Evolutionary conservation across 2,797 vertebrate species (phyloP).

Genomic region (Halcyon badia): DNA sequence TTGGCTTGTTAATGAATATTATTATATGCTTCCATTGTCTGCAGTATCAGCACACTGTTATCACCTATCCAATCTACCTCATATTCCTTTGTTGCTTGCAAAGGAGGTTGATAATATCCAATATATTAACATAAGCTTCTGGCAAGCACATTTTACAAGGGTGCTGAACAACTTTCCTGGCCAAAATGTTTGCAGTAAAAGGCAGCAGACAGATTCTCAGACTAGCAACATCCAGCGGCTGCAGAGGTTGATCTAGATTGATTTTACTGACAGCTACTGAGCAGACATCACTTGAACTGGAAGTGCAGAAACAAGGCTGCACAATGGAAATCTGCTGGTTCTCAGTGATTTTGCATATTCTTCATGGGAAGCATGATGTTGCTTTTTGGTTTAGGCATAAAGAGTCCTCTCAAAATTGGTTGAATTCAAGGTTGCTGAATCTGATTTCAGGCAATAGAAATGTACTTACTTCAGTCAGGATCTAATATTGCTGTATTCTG

Average conservation of each 20-base stretch:
- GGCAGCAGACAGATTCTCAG: not conserved
- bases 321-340: not conserved
- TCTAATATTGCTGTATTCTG: not conserved
- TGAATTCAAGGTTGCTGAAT: not conserved
- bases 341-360: not conserved
- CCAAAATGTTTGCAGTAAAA: not conserved
- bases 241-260: not conserved
- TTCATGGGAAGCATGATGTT: fast-evolving
- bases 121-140: not conserved
- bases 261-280: not conserved
- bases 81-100: not conserved
- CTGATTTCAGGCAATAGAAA: not conserved
- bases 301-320: not conserved
- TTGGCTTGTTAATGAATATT: not conserved
- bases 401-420: not conserved
- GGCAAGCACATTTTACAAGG: not conserved
- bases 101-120: not conserved
- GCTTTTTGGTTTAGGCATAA: not conserved
- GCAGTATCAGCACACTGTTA: not conserved
- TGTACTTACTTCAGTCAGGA: not conserved
- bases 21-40: not conserved
- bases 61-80: not conserved
- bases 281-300: not conserved
- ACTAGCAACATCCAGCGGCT: too few relatives aligned
- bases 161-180: not conserved